A percentile compares a stretch with the other conserved stretches of the same genome.
Conservation (phyloP, 2,113 vertebrate species). For the Dipodomys stephensi region DNA sequence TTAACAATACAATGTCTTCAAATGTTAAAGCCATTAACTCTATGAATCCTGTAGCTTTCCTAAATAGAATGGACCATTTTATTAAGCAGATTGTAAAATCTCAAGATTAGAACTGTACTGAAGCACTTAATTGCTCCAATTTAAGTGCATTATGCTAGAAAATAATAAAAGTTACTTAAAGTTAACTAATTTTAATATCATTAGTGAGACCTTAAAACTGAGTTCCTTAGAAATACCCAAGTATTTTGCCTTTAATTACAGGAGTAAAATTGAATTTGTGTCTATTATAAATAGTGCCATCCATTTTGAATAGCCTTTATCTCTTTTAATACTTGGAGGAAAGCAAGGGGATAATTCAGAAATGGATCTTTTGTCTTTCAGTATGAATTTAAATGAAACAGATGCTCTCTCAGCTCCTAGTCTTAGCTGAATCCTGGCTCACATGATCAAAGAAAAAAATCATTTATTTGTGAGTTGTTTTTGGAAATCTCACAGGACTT, state of each 20-base stretch:
- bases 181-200: neutral
- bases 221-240: neutral
- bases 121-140: neutral
- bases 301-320: neutral
- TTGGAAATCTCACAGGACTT: constrained; percentile 75
- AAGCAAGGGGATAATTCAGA: constrained; percentile 31
- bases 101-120: neutral
- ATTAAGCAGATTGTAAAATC: neutral
- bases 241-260: neutral
- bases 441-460: constrained; percentile 67
- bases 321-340: constrained; percentile 43
- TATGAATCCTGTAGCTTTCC: neutral
- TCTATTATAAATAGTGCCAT: neutral
- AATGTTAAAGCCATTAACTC: neutral
- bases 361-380: constrained; percentile 31
- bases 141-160: neutral
- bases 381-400: constrained; percentile 49
- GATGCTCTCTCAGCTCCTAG: neutral
- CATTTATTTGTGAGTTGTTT: constrained; percentile 65
- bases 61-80: neutral
- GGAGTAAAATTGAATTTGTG: neutral
- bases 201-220: neutral
- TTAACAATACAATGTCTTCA: neutral
- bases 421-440: constrained; percentile 38
- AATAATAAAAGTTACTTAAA: neutral